Evolutionary conservation across 1,140 invertebrate species (phyloP), one percentile per base, ranked within the genome.

Genomic region (Megathymus violae): DNA sequence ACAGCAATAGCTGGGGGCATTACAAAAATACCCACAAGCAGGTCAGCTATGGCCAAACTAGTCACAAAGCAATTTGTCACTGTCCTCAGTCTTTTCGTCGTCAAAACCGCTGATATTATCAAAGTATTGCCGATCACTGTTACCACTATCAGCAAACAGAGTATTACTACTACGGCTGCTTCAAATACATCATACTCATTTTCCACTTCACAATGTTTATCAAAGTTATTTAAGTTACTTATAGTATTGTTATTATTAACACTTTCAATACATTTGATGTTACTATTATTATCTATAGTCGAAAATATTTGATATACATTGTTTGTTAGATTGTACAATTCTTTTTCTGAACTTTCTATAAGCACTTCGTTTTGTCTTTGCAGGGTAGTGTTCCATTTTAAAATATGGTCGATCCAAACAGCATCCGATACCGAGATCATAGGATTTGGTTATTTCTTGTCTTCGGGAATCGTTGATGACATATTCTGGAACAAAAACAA

Each of bases 31-130:
- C 97, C 97, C 0, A 99, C 97, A 50, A 97, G 91, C 77, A 97
- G 94, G 93, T 99, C 98, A 41, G 97, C 97, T 0, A 96, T 95
- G 0, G 98, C 97, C 73, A 98, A 88, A 36, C 97, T 98, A 64
- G 97, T 98, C 19, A 99, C 96, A 86, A 98, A 98, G 91, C 97
- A 98, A 91, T 99, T 99, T 59, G 98, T 98, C 16, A 98, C 97
- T 13, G 97, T 98, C 56, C 97, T 94, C 31, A 99, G 91, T 50
- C 97, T 94, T 64, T 96, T 94, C 36, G 97, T 98, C n/a, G 95
- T 98, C 70, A 97, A 93, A 9, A 99, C 97, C 1, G 97, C 96
- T 1, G 96, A 92, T 52, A 99, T 98, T 11, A 98, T 97, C 62
- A 99, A 92, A 0, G 96, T 95, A 86, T 99, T 99, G 44, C 97